phyloP scores from a whole-genome alignment of 1,140 invertebrate species.

The Phymastichus coffea region DNA sequence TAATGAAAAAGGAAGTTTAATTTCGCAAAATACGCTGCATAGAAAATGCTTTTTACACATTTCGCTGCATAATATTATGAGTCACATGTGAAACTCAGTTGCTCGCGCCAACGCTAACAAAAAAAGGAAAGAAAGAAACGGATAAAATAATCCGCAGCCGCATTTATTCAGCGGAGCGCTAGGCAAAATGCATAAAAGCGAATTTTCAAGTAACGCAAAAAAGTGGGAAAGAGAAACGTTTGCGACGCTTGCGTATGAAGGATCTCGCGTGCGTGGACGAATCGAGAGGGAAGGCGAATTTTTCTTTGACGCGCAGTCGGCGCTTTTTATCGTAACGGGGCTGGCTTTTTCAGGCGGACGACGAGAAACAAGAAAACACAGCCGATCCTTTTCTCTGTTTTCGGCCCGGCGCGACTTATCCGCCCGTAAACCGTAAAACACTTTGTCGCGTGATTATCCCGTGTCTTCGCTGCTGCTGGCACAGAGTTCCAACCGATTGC shows the following conservation, averaged over 20 bases:
- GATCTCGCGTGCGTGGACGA: background rate
- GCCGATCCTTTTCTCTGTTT: background rate
- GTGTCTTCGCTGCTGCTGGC: too few species aligned
- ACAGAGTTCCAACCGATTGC: too few species aligned
- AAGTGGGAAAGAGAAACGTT: background rate
- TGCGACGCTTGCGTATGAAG: background rate
- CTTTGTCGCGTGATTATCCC: too few species aligned
- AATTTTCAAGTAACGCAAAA: constrained; percentile 17
- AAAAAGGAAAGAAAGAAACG: too few species aligned
- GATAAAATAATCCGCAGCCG: too few species aligned
- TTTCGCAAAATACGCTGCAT: too few species aligned
- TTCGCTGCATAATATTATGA: too few species aligned
- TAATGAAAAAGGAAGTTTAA: too few species aligned
- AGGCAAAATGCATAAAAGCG: constrained; percentile 6
- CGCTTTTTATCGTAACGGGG: constrained; percentile 1
- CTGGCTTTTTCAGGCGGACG: background rate
- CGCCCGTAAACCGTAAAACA: constrained; percentile 6
- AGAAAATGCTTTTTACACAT: too few species aligned
- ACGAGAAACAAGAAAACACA: constrained; percentile 11
- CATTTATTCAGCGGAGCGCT: too few species aligned
- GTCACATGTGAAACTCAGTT: too few species aligned
- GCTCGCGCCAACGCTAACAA: too few species aligned
- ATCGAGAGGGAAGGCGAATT: constrained; percentile 6
- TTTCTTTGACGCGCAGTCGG: constrained; percentile 22
- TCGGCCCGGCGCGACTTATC: background rate